A percentile compares a stretch with the other conserved stretches of the same genome.
These are phyloP conservation scores for Lordiphosa collinella DNA, from an alignment of 1,140 invertebrate species.

Conservation along the genomic window DNA sequence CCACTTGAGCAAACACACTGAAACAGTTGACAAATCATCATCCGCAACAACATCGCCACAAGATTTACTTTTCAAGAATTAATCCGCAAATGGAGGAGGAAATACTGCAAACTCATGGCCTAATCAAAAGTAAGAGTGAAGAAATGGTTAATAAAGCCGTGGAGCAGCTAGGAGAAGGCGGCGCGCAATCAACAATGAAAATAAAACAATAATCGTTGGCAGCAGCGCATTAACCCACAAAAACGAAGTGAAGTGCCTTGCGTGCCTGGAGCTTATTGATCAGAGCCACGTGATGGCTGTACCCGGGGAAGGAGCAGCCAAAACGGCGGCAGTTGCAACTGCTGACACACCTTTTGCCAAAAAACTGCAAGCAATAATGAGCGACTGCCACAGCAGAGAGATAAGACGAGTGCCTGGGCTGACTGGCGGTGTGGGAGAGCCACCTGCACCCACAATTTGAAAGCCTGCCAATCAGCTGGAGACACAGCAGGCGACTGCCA, in stretches of 20 bases:
- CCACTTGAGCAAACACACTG: slow-evolving; percentile 18
- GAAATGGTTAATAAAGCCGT: slow-evolving; percentile 46
- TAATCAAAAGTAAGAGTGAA: slow-evolving; percentile 77
- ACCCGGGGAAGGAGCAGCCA: slow-evolving; percentile 23
- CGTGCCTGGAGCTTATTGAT: slow-evolving; percentile 69
- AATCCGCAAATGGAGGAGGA: slow-evolving; percentile 40
- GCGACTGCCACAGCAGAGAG: slow-evolving; percentile 48
- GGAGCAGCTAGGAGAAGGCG: slow-evolving; percentile 6
- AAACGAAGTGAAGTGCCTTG: slow-evolving; percentile 31
- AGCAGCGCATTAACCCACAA: slow-evolving; percentile 58
- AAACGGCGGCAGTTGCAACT: slow-evolving; percentile 55
- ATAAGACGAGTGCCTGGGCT: slow-evolving; percentile 17
- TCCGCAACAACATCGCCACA: background rate
- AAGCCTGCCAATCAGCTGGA: slow-evolving; percentile 65
- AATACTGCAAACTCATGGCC: slow-evolving; percentile 59
- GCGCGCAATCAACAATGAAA: slow-evolving; percentile 67
- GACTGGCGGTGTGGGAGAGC: slow-evolving; percentile 18
- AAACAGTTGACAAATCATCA: slow-evolving; percentile 61
- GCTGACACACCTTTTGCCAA: slow-evolving; percentile 55
- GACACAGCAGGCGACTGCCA: slow-evolving; percentile 51
- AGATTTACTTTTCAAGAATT: slow-evolving; percentile 77
- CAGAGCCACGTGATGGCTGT: slow-evolving; percentile 54
- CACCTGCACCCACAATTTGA: slow-evolving; percentile 65
- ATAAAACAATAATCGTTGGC: slow-evolving; percentile 44
- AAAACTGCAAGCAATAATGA: slow-evolving; percentile 44